These are phyloP conservation scores for Cosmorhoe ocellata DNA, from an alignment of 2,888 invertebrate species.

Conservation along the genomic window DNA sequence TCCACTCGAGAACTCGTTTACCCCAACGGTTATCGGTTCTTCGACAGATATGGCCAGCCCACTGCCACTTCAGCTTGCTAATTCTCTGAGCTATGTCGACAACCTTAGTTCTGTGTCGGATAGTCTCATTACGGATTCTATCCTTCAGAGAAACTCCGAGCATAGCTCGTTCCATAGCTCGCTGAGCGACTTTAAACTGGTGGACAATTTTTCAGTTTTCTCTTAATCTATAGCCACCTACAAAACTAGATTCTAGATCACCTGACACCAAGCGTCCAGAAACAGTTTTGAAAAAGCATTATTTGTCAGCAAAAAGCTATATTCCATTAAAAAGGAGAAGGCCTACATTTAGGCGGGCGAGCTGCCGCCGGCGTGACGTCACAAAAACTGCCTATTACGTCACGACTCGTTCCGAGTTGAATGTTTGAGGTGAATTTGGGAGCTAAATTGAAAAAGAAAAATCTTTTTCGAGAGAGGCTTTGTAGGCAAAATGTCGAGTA, in stretches of 20 bases:
- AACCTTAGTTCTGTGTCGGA: too few relatives aligned
- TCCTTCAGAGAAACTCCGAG: too few relatives aligned
- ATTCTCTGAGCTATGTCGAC: too few relatives aligned
- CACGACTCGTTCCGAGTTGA: slow-evolving; percentile 11
- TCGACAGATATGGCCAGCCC: too few relatives aligned
- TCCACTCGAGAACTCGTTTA: too few relatives aligned
- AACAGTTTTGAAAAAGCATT: slow-evolving; percentile 22
- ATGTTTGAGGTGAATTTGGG: slow-evolving; percentile 11
- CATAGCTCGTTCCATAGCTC: too few relatives aligned
- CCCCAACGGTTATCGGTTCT: too few relatives aligned
- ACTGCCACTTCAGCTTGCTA: too few relatives aligned
- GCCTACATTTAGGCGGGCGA: slow-evolving; percentile 12
- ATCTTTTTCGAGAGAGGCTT: neutral
- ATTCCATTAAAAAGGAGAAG: slow-evolving; percentile 13
- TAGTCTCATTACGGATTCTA: too few relatives aligned
- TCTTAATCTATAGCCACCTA: too few relatives aligned
- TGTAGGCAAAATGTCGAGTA: neutral
- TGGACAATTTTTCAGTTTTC: too few relatives aligned
- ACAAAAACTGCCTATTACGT: slow-evolving; percentile 25
- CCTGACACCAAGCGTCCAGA: slow-evolving; percentile 5
- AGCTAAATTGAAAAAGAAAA: slow-evolving; percentile 7
- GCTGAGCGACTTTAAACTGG: too few relatives aligned
- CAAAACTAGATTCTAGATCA: slow-evolving; percentile 11
- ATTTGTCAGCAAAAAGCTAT: slow-evolving; percentile 23
- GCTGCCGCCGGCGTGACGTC: slow-evolving; percentile 13